These are phyloP conservation scores for Perognathus longimembris DNA, from an alignment of 2,113 vertebrate species.

Conservation along the genomic window DNA sequence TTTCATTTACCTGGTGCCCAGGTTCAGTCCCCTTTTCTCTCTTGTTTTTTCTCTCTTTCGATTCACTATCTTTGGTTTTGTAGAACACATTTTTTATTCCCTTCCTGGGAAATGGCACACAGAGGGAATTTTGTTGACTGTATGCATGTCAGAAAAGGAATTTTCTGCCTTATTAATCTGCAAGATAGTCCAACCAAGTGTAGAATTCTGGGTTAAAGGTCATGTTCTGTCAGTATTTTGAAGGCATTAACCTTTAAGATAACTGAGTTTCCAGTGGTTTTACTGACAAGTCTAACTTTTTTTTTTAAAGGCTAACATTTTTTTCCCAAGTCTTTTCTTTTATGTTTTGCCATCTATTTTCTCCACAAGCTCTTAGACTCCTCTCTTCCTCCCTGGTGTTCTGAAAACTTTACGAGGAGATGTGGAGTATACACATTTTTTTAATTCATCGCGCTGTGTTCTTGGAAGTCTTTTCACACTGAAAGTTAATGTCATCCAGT, in stretches of 20 bases:
- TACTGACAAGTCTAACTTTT: background rate
- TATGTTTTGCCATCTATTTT: background rate
- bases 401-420: conserved; percentile 8
- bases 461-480: background rate
- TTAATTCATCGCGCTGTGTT: conserved; percentile 23
- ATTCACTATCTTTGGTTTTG: background rate
- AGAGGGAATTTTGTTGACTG: background rate
- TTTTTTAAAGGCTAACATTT: background rate
- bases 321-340: background rate
- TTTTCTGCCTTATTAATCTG: background rate
- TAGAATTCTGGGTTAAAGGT: conserved; percentile 10
- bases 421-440: background rate
- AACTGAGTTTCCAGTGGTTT: background rate
- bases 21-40: background rate
- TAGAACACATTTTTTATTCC: background rate
- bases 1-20: background rate
- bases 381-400: background rate
- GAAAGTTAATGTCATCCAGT: conserved; percentile 14
- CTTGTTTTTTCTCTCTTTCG: background rate
- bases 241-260: background rate
- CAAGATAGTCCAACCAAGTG: background rate
- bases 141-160: no score
- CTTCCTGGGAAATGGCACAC: background rate
- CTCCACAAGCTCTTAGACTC: background rate
- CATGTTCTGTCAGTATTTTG: conserved; percentile 44